Evolutionary conservation across 1,140 invertebrate genomes (phyloP).

Genomic region (Drosophila kepulauana): DNA sequence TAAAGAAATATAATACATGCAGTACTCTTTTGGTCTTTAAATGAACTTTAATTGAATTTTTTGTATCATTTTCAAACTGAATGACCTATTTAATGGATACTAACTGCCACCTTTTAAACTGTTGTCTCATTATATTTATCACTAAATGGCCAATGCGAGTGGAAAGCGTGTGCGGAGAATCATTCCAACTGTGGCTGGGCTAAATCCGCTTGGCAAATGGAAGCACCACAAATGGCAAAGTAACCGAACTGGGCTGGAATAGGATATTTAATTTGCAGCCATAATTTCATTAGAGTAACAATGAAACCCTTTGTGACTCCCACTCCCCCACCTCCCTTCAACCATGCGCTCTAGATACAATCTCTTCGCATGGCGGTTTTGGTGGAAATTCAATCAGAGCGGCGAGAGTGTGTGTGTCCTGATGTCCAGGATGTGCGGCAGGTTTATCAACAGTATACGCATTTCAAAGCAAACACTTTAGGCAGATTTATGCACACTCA

Average conservation of each 20-base stretch:
- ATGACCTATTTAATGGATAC: neutral
- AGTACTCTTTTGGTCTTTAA: no score
- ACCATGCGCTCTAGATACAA: constrained; percentile 1
- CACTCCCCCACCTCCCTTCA: neutral
- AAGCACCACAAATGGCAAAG: constrained; percentile 16
- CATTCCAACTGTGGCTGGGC: neutral
- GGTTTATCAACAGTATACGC: constrained; percentile 76
- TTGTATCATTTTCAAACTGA: neutral
- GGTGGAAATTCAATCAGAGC: constrained; percentile 72
- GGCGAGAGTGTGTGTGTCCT: constrained; percentile 5
- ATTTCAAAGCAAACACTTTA: constrained; percentile 81
- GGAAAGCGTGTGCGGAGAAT: neutral
- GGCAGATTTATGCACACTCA: constrained; percentile 65
- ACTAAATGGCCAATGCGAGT: constrained; percentile 6
- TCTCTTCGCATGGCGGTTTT: constrained; percentile 49
- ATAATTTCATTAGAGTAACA: constrained; percentile 70
- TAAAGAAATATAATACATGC: no score
- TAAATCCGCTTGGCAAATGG: constrained; percentile 13
- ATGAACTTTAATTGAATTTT: neutral
- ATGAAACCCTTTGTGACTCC: constrained; percentile 6
- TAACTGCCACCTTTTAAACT: constrained; percentile 7
- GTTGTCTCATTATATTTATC: constrained; percentile 40
- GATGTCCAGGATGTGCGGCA: constrained; percentile 31
- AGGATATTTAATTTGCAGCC: constrained; percentile 74
- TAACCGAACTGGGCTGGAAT: constrained; percentile 5